These are phyloP conservation scores for Hydrozoanthus gracilis DNA, from an alignment of 92 coral and sea anemone genomes.

Conservation along the genomic window DNA sequence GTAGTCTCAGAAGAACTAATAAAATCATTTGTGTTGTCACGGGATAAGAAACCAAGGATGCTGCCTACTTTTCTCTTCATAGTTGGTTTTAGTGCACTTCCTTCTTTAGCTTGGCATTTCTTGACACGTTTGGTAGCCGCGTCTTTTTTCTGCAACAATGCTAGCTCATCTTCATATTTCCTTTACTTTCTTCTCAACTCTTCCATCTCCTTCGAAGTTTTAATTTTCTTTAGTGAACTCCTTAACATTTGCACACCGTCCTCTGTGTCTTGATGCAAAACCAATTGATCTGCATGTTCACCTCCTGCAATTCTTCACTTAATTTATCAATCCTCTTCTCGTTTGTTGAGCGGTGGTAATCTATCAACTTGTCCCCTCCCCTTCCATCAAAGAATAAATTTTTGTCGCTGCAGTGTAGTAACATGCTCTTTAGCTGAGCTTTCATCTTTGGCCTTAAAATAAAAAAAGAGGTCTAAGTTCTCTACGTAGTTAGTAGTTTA, in stretches of 20 bases:
- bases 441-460: no score
- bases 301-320: constrained; percentile 55
- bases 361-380: constrained; percentile 9
- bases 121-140: background rate
- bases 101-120: constrained; percentile 27
- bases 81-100: background rate
- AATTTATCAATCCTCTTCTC: constrained; percentile 47
- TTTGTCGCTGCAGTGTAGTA: background rate
- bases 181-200: constrained; percentile 48
- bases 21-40: background rate
- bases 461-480: no score
- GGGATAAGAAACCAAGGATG: background rate
- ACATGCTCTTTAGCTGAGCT: no score
- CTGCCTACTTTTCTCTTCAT: background rate
- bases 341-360: constrained; percentile 42
- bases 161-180: background rate
- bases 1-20: background rate
- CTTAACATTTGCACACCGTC: constrained; percentile 44
- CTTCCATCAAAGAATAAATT: background rate
- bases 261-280: background rate
- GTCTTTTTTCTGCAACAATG: constrained; percentile 37
- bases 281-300: background rate
- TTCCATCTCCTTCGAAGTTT: constrained; percentile 62
- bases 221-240: constrained; percentile 44
- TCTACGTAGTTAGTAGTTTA: no score